These are phyloP conservation scores for Orchesella flavescens DNA, from an alignment of 2,888 invertebrate species.

Conservation along the genomic window DNA sequence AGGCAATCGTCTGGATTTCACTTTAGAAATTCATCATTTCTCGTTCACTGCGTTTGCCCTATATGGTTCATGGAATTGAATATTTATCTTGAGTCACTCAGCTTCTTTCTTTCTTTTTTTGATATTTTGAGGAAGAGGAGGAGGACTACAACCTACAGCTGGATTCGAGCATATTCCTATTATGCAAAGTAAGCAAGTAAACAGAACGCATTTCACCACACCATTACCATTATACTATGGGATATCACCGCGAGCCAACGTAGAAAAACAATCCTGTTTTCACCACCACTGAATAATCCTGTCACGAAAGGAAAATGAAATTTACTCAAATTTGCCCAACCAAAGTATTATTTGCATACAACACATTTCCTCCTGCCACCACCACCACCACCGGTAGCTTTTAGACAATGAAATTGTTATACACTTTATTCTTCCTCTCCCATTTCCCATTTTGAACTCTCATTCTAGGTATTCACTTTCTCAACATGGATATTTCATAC, in stretches of 20 bases:
- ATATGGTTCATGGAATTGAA: constrained; percentile 66
- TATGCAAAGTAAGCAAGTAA: constrained; percentile 32
- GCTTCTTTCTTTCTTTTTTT: not conserved
- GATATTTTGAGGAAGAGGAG: not conserved
- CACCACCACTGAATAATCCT: constrained; percentile 44
- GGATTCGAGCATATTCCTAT: constrained; percentile 46
- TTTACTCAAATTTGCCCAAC: constrained; percentile 37
- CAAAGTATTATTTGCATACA: constrained; percentile 53
- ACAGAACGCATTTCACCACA: constrained; percentile 9
- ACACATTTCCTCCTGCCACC: not conserved
- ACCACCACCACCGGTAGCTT: constrained; percentile 12
- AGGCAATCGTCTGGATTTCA: constrained; percentile 57
- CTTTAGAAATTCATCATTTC: constrained; percentile 70
- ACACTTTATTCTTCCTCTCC: not conserved
- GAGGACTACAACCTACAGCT: constrained; percentile 7
- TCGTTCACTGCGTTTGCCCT: constrained; percentile 61
- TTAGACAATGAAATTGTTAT: not conserved
- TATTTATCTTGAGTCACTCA: constrained; percentile 52
- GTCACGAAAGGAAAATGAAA: constrained; percentile 40
- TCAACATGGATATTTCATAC: constrained; percentile 27
- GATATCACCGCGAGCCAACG: constrained; percentile 42
- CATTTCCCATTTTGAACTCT: constrained; percentile 22
- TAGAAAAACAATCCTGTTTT: constrained; percentile 55
- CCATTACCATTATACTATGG: constrained; percentile 1
- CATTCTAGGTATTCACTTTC: not conserved